phyloP scores from a whole-genome alignment of 64 coral and sea anemone species.

The Anthopleura sola region DNA sequence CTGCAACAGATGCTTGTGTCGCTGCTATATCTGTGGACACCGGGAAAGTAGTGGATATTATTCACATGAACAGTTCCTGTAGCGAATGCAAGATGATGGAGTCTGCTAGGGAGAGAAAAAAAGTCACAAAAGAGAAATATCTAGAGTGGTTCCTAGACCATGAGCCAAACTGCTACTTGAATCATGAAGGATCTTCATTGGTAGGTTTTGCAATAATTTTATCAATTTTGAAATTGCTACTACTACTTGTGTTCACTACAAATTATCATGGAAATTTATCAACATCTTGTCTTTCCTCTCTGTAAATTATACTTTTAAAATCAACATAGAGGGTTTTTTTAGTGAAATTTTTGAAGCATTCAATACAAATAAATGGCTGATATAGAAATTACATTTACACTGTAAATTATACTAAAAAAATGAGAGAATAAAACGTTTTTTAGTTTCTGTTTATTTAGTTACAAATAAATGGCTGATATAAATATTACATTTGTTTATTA shows the following conservation, averaged over 20 bases:
- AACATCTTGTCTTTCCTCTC: no score
- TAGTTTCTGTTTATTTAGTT: no score
- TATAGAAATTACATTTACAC: no score
- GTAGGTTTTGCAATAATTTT: conserved; percentile 17
- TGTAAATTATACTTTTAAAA: no score
- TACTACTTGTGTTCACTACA: no score
- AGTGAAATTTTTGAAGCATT: no score
- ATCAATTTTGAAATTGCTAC: no score
- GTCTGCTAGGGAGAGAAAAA: neutral
- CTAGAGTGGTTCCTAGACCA: conserved; percentile 34
- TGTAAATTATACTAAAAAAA: no score
- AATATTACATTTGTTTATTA: neutral
- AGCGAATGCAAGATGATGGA: conserved; percentile 45
- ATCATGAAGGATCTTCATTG: conserved; percentile 56
- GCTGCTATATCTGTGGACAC: conserved; percentile 58
- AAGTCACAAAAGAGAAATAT: conserved; percentile 28
- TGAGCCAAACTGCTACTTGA: conserved; percentile 34
- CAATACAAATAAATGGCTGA: no score
- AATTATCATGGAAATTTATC: no score
- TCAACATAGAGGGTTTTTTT: no score
- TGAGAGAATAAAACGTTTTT: no score
- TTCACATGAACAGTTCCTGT: conserved; percentile 31
- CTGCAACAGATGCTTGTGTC: conserved; percentile 41
- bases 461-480: neutral
- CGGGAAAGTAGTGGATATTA: conserved; percentile 58